Percentiles rank a stretch among this genome's conserved stretches.
These are phyloP conservation scores for Dryadula phaetusa DNA, from an alignment of 2,888 invertebrate genomes.

Conservation along the genomic window DNA sequence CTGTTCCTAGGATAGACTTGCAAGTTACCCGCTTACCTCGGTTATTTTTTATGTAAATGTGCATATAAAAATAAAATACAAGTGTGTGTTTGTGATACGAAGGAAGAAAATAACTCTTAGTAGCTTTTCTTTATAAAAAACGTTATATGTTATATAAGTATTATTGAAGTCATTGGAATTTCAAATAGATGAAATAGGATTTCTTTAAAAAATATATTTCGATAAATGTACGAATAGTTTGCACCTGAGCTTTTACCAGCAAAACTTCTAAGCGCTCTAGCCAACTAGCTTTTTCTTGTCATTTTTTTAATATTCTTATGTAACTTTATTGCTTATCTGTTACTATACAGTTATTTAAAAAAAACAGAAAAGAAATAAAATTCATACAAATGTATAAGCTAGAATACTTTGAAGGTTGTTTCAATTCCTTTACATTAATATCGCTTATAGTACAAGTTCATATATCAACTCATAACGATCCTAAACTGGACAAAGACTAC, in stretches of 20 bases:
- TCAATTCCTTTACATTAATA: too few relatives aligned
- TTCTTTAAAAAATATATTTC: background rate
- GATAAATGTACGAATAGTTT: background rate
- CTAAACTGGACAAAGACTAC: background rate
- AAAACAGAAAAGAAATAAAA: too few relatives aligned
- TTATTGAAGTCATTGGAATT: too few relatives aligned
- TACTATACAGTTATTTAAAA: background rate
- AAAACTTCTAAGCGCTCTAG: background rate
- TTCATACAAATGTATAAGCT: too few relatives aligned
- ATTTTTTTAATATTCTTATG: background rate
- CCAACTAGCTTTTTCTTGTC: background rate
- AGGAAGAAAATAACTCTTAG: background rate
- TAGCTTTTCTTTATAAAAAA: background rate
- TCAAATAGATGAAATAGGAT: background rate
- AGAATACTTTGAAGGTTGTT: too few relatives aligned
- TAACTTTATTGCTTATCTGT: background rate
- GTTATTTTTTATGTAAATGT: slow-evolving; percentile 2
- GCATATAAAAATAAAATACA: background rate
- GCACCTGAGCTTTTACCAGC: background rate
- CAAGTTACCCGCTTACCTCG: slow-evolving; percentile 7
- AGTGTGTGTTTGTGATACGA: background rate
- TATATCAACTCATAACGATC: background rate
- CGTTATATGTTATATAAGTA: too few relatives aligned
- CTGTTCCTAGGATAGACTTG: slow-evolving; percentile 20
- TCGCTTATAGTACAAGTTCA: too few relatives aligned